Evolutionary conservation across 2,888 invertebrate species (phyloP).

Genomic region (Eugnorisma glareosa): DNA sequence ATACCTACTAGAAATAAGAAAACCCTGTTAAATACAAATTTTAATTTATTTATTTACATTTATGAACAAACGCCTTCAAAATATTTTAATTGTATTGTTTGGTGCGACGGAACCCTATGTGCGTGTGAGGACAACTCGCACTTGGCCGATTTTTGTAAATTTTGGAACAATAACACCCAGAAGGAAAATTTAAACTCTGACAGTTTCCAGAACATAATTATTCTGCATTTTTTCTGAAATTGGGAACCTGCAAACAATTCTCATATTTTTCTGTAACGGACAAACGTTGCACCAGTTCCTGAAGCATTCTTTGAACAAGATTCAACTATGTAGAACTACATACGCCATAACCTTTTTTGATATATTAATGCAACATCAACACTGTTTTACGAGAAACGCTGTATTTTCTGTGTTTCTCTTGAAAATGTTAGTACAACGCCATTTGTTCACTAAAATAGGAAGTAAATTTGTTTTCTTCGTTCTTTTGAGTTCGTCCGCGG

Average conservation of each 20-base stretch:
- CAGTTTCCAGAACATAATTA: not conserved
- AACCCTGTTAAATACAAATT: too few species aligned
- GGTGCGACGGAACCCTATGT: too few species aligned
- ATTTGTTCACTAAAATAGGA: conserved; percentile 84
- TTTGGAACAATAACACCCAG: not conserved
- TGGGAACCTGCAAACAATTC: conserved; percentile 11
- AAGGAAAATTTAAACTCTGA: not conserved
- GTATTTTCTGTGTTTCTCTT: conserved; percentile 70
- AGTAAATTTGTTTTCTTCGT: conserved; percentile 82
- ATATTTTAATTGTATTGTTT: too few species aligned
- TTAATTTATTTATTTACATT: too few species aligned
- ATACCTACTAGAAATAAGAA: too few species aligned
- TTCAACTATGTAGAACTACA: conserved; percentile 24
- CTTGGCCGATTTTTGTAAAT: too few species aligned
- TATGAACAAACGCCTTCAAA: too few species aligned
- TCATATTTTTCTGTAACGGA: not conserved
- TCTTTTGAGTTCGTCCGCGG: conserved; percentile 75
- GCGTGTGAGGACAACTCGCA: too few species aligned
- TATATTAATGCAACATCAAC: conserved; percentile 59
- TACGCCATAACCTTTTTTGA: conserved; percentile 44
- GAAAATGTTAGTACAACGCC: conserved; percentile 74
- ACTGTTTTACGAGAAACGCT: conserved; percentile 56
- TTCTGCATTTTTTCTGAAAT: not conserved
- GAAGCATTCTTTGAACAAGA: conserved; percentile 11
- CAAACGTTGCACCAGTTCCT: not conserved